Evolutionary conservation across 1,140 invertebrate genomes (phyloP), one percentile per base, ranked within the genome.

Genomic region (Lepidurus arcticus): DNA sequence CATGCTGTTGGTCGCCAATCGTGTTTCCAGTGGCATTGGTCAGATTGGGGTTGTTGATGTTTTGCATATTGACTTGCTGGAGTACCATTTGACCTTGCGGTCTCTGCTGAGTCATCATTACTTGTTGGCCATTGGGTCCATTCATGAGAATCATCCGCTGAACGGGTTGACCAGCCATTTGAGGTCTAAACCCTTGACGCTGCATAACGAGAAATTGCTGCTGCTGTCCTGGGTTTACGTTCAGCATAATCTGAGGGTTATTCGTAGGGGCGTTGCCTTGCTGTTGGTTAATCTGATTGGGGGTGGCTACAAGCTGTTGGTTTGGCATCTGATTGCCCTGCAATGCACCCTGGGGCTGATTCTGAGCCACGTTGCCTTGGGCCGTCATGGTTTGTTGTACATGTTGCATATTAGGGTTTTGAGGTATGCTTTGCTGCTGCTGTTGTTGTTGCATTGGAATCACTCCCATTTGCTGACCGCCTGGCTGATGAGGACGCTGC

Each of bases 381-480:
- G 53, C 78, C 73, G 81, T 81, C 73, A 77, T 73, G 80, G 82
- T 79, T 76, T 80, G 80, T 73, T 82, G 82, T 53, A 82, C 83
- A 76, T 78, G 80, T 13, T 83, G 78, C 77, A 84, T 81, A 78
- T 79, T 44, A 16, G 76, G 45, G 42, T 65, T 45, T 73, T 78
- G 42, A 16, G 65, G n/a, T 73, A 76, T 7, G 73, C 78, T 80
- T 42, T 81, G 80, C 77, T 81, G 82, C 44, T 81, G 82, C 65
- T 83, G 82, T 16, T 78, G 75, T 44, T 82, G 78, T 65, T 79
- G 78, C n/a, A 80, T 77, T 13, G 79, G 80, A 44, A 42, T 73
- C 44, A 80, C 78, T 73, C 76, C 79, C 53, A 81, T 82, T 73
- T 78, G 76, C 44, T 73, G 82, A 47, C 76, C 79, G 5, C 74